These are phyloP conservation scores for Aromia moschata DNA, from an alignment of 2,888 invertebrate genomes.

Conservation along the genomic window DNA sequence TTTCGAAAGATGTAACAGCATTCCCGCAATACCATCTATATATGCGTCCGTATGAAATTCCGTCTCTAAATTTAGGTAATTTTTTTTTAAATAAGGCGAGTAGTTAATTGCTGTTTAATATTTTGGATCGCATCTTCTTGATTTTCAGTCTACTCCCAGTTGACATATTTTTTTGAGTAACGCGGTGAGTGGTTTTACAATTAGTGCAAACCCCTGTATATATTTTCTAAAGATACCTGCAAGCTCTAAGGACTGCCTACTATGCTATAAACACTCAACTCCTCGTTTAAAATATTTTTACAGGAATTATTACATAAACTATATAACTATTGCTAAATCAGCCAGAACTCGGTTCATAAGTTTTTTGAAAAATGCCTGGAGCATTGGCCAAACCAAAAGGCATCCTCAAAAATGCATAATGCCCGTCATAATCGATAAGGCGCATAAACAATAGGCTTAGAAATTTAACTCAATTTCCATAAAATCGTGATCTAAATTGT, in stretches of 20 bases:
- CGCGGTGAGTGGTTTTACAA: neutral
- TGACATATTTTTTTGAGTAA: neutral
- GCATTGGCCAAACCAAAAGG: too few species aligned
- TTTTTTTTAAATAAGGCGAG: neutral
- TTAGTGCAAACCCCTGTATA: neutral
- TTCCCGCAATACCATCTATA: neutral
- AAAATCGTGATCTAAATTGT: too few species aligned
- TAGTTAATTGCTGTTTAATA: neutral
- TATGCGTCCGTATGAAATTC: neutral
- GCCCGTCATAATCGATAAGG: too few species aligned
- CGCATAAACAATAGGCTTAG: too few species aligned
- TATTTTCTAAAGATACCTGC: neutral
- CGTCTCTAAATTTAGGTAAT: neutral
- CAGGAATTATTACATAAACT: too few species aligned
- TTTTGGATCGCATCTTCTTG: neutral
- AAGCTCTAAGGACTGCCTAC: neutral
- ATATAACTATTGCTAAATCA: too few species aligned
- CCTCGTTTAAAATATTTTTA: too few species aligned
- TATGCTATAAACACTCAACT: too few species aligned
- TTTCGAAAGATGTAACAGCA: neutral
- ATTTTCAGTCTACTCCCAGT: neutral
- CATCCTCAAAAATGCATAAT: too few species aligned
- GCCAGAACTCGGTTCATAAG: too few species aligned
- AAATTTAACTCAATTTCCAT: too few species aligned
- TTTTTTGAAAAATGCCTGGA: too few species aligned